phyloP scores from a whole-genome alignment of 2,888 invertebrate genomes.

The Drosophila subsilvestris region DNA sequence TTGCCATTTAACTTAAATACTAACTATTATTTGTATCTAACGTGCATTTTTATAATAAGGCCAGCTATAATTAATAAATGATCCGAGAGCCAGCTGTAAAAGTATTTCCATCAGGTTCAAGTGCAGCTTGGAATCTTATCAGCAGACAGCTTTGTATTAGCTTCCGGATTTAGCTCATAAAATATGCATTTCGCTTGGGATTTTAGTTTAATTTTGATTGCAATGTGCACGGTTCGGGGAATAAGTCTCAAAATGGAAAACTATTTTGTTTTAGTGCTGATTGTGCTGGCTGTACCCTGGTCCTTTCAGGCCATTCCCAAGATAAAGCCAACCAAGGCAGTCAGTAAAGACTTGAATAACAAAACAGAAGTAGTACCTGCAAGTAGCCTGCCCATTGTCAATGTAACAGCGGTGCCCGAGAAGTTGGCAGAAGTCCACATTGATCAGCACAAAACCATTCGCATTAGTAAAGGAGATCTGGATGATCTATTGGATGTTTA shows the following conservation, averaged over 20 bases:
- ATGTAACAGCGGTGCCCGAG: slow-evolving; percentile 39
- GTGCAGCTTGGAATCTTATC: slow-evolving; percentile 22
- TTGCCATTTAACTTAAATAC: too few species aligned
- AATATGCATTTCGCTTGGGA: slow-evolving; percentile 27
- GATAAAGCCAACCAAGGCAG: slow-evolving; percentile 16
- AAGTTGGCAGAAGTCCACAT: slow-evolving; percentile 66
- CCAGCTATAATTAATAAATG: neutral
- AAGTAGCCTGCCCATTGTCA: slow-evolving; percentile 9
- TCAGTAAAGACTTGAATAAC: slow-evolving; percentile 33
- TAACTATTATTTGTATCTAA: too few species aligned
- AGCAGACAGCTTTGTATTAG: neutral
- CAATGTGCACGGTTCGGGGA: neutral
- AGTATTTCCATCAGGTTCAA: slow-evolving; percentile 13
- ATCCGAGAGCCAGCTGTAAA: neutral
- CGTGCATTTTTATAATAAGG: too few species aligned
- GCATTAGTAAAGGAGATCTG: slow-evolving; percentile 63
- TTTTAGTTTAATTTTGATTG: slow-evolving; percentile 27
- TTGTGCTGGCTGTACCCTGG: slow-evolving; percentile 4
- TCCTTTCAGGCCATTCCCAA: slow-evolving; percentile 21
- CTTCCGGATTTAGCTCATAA: slow-evolving; percentile 28
- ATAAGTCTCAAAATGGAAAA: slow-evolving; percentile 9
- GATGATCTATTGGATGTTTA: slow-evolving; percentile 64
- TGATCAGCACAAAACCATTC: slow-evolving; percentile 65
- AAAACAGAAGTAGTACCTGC: slow-evolving; percentile 24
- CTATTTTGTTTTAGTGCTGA: neutral